These are phyloP conservation scores for Thripadectes ignobilis DNA, from an alignment of 2,797 vertebrate genomes.

Conservation along the genomic window DNA sequence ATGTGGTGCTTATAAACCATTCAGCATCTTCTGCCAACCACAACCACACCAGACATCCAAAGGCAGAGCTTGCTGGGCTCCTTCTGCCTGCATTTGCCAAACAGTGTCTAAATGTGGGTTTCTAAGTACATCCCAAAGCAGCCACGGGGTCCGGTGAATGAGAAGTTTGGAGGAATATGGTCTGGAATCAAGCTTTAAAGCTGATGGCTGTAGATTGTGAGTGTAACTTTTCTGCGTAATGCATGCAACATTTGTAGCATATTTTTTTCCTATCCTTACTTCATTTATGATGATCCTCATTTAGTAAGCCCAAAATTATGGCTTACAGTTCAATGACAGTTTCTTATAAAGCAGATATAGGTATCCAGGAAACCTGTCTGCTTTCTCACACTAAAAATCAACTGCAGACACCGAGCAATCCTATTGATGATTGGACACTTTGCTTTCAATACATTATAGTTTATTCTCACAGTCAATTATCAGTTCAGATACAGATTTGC, in stretches of 20 bases:
- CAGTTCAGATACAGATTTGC: background rate
- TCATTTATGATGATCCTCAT: background rate
- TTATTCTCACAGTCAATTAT: background rate
- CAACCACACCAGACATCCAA: background rate
- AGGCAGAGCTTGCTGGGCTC: background rate
- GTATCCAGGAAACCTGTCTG: background rate
- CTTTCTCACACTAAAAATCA: background rate
- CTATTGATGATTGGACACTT: background rate
- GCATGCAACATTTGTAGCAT: background rate
- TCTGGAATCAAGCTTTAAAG: background rate
- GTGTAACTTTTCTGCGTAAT: background rate
- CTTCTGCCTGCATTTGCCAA: background rate
- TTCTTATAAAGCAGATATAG: background rate
- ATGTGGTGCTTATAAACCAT: background rate
- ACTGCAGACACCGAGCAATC: background rate
- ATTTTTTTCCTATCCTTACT: background rate
- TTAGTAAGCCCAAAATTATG: background rate
- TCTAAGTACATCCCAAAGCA: rapidly evolving
- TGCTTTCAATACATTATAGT: background rate
- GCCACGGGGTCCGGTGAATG: background rate
- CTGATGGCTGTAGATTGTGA: background rate
- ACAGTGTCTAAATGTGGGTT: background rate
- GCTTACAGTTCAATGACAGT: background rate
- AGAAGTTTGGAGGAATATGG: background rate
- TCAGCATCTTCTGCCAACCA: background rate